Evolutionary conservation across 2,888 invertebrate genomes (phyloP).

Genomic region (Lasioglossum lativentre): DNA sequence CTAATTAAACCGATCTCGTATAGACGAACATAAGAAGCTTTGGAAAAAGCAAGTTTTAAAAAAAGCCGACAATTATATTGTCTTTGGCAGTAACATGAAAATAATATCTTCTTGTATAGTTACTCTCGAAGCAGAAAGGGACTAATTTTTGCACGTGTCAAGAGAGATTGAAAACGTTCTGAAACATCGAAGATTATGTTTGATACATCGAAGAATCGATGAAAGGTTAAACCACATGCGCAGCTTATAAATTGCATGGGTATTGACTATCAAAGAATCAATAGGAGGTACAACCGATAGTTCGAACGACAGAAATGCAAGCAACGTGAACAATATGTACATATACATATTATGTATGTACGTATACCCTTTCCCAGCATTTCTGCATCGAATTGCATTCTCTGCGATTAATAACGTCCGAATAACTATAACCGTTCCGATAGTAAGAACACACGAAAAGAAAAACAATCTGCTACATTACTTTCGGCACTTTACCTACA

Average conservation of each 20-base stretch:
- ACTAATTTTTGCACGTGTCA: neutral
- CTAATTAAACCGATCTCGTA: neutral
- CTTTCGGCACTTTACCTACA: no score
- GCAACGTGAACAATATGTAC: neutral
- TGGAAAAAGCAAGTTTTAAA: neutral
- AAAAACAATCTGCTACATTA: no score
- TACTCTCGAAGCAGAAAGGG: neutral
- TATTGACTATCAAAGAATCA: neutral
- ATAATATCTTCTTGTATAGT: no score
- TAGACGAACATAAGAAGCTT: neutral
- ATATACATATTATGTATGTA: neutral
- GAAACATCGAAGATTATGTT: neutral
- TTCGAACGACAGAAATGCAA: neutral
- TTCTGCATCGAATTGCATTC: conserved; percentile 9
- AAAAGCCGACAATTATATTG: neutral
- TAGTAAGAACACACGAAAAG: no score
- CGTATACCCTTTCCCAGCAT: neutral
- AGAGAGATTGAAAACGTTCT: neutral
- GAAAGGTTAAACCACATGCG: neutral
- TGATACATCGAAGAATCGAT: neutral
- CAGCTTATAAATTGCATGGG: neutral
- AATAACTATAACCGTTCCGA: no score
- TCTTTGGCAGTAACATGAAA: no score
- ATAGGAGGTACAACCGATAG: neutral
- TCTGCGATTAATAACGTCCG: neutral